A percentile compares a stretch with the other conserved stretches of the same genome.
These are phyloP conservation scores for Nomada fucata DNA, from an alignment of 2,888 invertebrate genomes.

Conservation along the genomic window DNA sequence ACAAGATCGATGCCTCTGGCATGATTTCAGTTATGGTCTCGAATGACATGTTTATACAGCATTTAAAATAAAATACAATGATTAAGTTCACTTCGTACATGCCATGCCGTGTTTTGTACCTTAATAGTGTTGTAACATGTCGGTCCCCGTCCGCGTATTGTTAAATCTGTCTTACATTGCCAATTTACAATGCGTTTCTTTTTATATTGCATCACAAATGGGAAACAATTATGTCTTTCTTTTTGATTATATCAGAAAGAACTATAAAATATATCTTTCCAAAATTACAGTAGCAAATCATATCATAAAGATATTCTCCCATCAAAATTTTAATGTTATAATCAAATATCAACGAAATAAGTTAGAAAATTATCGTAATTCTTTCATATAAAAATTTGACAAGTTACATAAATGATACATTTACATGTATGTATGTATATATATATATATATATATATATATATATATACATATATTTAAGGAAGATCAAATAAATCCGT, in stretches of 20 bases:
- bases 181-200: conserved; percentile 68
- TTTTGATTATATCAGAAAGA: not conserved
- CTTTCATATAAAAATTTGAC: conserved; percentile 18
- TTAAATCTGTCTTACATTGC: conserved; percentile 74
- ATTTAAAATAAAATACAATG: conserved; percentile 66
- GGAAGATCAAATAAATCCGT: not conserved
- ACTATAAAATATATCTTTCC: not conserved
- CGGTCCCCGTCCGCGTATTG: conserved; percentile 78
- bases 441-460: conserved; percentile 10
- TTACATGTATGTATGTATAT: not conserved
- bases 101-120: conserved; percentile 66
- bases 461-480: conserved; percentile 3
- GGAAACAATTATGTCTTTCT: not conserved
- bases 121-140: conserved; percentile 76
- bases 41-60: conserved; percentile 59
- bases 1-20: conserved; percentile 59
- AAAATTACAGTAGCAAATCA: not conserved
- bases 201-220: not conserved
- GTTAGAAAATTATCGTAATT: conserved; percentile 26
- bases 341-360: conserved; percentile 9
- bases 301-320: not conserved
- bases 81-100: conserved; percentile 69
- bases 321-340: not conserved
- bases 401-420: conserved; percentile 18
- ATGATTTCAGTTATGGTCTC: conserved; percentile 57